These are phyloP conservation scores for Apis laboriosa DNA, from an alignment of 1,140 invertebrate species.

Conservation along the genomic window DNA sequence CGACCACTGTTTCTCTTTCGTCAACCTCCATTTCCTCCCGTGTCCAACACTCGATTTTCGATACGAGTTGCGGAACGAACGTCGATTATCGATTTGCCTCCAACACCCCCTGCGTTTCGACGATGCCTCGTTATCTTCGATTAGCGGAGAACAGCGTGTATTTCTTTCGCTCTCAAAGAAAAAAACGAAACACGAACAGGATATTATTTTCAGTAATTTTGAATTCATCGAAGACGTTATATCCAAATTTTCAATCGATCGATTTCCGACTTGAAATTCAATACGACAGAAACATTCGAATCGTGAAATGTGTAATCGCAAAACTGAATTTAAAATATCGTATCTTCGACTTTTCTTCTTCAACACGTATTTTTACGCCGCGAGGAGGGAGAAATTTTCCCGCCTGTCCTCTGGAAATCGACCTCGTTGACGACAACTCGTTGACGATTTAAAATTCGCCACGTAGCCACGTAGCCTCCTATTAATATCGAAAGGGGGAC, in stretches of 20 bases:
- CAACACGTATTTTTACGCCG: not conserved
- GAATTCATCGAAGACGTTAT: no score
- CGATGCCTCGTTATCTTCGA: not conserved
- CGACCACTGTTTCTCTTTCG: slow-evolving; percentile 23
- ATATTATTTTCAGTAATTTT: no score
- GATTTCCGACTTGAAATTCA: no score
- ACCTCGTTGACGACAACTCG: slow-evolving; percentile 11
- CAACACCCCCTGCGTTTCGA: no score
- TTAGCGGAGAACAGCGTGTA: not conserved
- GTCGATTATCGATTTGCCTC: slow-evolving; percentile 22
- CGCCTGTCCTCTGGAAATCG: no score
- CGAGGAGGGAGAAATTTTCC: not conserved
- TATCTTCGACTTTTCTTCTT: not conserved
- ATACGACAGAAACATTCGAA: no score
- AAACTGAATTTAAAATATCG: not conserved
- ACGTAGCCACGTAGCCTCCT: slow-evolving; percentile 14
- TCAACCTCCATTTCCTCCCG: slow-evolving; percentile 27
- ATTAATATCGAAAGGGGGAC: slow-evolving; percentile 41
- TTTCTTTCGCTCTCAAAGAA: not conserved
- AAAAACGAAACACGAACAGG: no score
- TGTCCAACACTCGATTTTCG: slow-evolving; percentile 35
- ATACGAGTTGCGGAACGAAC: not conserved
- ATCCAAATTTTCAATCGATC: no score
- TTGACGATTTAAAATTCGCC: slow-evolving; percentile 41
- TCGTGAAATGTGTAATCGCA: no score